Evolutionary conservation across 37 sponge, comb jelly and placozoan species (phyloP).

Genomic region (Amphimedon queenslandica): DNA sequence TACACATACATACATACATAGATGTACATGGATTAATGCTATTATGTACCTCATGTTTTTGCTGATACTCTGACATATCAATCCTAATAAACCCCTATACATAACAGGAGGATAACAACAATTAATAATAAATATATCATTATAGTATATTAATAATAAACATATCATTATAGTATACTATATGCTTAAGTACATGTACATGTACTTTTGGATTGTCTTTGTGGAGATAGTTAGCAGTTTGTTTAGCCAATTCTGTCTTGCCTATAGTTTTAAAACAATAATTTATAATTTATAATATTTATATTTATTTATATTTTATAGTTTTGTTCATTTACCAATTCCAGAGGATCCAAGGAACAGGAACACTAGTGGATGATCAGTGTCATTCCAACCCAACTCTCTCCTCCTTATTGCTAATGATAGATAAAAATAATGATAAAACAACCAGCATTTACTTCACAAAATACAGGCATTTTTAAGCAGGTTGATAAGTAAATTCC

Average conservation of each 20-base stretch:
- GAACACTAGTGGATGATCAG: slow-evolving; percentile 89
- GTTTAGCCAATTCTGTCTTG: slow-evolving; percentile 97
- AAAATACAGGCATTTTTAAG: no score
- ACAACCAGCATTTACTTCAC: no score
- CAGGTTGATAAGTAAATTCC: no score
- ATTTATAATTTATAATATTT: no score
- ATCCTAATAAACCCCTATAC: slow-evolving; percentile 83
- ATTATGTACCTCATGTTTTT: slow-evolving; percentile 97
- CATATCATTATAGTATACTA: no score
- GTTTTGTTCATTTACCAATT: slow-evolving; percentile 76
- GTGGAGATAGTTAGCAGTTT: slow-evolving; percentile 85
- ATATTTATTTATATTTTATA: no score
- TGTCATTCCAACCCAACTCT: slow-evolving; percentile 88
- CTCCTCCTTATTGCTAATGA: slow-evolving; percentile 79
- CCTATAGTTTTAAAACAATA: slow-evolving; percentile 19
- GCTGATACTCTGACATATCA: slow-evolving; percentile 97
- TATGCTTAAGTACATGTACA: no score
- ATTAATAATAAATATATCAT: not conserved
- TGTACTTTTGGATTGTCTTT: slow-evolving; percentile 50
- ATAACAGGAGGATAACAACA: not conserved
- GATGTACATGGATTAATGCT: no score
- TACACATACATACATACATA: no score
- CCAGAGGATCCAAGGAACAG: slow-evolving; percentile 94
- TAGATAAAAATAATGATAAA: no score
- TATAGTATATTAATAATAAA: no score